Percentiles rank a stretch among this genome's conserved stretches.
Conservation (phyloP, 2,113 vertebrate genomes). For the Zapus hudsonius region DNA sequence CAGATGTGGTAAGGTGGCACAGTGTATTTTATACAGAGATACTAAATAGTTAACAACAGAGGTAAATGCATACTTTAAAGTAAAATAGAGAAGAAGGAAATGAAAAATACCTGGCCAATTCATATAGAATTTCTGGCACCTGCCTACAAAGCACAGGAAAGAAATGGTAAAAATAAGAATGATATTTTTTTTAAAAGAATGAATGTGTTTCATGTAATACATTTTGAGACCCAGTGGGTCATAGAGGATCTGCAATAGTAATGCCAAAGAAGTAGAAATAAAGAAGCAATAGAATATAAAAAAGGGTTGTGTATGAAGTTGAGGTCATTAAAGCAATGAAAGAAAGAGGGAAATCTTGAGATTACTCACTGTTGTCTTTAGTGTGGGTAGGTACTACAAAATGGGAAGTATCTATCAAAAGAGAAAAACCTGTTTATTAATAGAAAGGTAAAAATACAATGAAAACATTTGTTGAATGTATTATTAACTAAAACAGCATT, state of each 20-base stretch:
- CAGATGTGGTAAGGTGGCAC: too few species aligned
- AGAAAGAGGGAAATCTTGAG: conserved; percentile 20
- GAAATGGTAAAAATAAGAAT: conserved; percentile 27
- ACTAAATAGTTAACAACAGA: conserved; percentile 19
- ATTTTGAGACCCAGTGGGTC: background rate
- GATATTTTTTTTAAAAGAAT: background rate
- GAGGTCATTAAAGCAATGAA: background rate
- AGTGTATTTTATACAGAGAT: conserved; percentile 21
- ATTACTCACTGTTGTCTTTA: conserved; percentile 19
- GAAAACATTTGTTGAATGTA: background rate
- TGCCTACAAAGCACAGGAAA: background rate
- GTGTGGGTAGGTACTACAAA: background rate
- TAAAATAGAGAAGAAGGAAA: background rate
- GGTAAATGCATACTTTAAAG: background rate
- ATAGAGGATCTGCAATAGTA: background rate
- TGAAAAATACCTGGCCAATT: background rate
- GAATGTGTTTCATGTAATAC: background rate
- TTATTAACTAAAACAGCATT: background rate
- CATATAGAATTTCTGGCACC: background rate
- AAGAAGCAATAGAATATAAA: conserved; percentile 22
- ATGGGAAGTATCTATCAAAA: background rate
- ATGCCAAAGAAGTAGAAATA: conserved; percentile 31
- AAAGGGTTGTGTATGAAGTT: background rate
- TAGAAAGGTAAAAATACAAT: conserved; percentile 41
- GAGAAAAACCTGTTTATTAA: background rate